Conservation (phyloP, 2,113 vertebrate genomes). For the Tenebrosternarchus preto region DNA sequence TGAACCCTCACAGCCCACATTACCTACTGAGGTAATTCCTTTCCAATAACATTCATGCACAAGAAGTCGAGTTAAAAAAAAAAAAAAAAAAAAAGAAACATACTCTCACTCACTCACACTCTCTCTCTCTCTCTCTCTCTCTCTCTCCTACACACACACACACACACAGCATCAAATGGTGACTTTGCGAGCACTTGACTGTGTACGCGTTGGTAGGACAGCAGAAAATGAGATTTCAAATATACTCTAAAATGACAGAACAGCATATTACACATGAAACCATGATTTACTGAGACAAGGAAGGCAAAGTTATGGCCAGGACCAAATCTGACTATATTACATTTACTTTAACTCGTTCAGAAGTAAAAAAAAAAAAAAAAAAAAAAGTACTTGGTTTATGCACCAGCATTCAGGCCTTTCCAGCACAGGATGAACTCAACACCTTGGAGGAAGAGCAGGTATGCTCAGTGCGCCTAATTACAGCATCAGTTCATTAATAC, state of each 20-base stretch:
- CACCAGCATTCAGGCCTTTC: background rate
- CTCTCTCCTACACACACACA: too few relatives aligned
- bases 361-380: background rate
- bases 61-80: background rate
- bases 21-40: background rate
- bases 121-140: too few relatives aligned
- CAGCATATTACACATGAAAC: too few relatives aligned
- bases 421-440: conserved; percentile 42
- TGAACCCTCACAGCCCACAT: background rate
- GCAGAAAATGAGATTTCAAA: too few relatives aligned
- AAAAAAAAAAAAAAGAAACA: too few relatives aligned
- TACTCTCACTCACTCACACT: too few relatives aligned
- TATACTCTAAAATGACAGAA: too few relatives aligned
- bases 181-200: too few relatives aligned
- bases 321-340: background rate
- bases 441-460: conserved; percentile 52
- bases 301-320: too few relatives aligned
- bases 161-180: too few relatives aligned
- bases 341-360: background rate
- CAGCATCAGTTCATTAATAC: conserved; percentile 70
- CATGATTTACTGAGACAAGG: too few relatives aligned
- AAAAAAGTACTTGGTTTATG: background rate
- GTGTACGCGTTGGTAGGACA: too few relatives aligned
- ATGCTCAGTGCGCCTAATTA: conserved; percentile 65
- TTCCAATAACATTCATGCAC: background rate